Evolutionary conservation across 2,888 invertebrate species (phyloP), one percentile per base, ranked within the genome.

Genomic region (Ephialtes manifestator): DNA sequence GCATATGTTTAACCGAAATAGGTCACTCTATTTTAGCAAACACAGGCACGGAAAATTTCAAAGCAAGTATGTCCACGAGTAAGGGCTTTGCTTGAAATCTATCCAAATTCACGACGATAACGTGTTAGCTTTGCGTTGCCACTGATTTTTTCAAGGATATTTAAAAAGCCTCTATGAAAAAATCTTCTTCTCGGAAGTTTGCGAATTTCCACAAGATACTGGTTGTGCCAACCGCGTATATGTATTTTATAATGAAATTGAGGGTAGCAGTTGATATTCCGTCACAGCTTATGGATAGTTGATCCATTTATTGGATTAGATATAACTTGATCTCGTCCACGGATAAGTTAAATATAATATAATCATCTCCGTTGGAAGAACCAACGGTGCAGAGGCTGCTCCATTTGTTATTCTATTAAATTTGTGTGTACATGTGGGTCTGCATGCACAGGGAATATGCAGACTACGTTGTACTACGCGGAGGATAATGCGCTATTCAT

Each of bases 381-480:
- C 60, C 63, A 74, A 67, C 74, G 24, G 24, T 65, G 71, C 83
- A 78, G 82, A 82, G 71, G 39, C 82, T 84, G 85, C 83, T 84
- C 87, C 89, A 92, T 92, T 91, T 91, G 92, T 91, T 92, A 92
- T 92, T 92, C 92, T 91, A 92, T 92, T 91, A 92, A 92, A 92
- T 90, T 92, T 90, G 85, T 13, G 20, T 20, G 18, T 67, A 18
- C 20, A 24, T 11, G 28, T 51, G 53, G 20, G 24, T 70, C 11
- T 13, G 75, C 11, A 24, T 55, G 70, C 51, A 63, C 15, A 60
- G 31, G 35, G 63, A 24, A 13, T 48, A 8, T n/a, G n/a, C n/a
- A n/a, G n/a, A 55, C 63, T 75, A 83, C 68, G 76, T 84, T 79
- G 63, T 24, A n/a, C 72, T 48, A 18, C 55, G 46, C 63, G 13